Evolutionary conservation across 2,797 vertebrate genomes (phyloP), one percentile per base, ranked within the genome.

Genomic region (Poecile montanus): DNA sequence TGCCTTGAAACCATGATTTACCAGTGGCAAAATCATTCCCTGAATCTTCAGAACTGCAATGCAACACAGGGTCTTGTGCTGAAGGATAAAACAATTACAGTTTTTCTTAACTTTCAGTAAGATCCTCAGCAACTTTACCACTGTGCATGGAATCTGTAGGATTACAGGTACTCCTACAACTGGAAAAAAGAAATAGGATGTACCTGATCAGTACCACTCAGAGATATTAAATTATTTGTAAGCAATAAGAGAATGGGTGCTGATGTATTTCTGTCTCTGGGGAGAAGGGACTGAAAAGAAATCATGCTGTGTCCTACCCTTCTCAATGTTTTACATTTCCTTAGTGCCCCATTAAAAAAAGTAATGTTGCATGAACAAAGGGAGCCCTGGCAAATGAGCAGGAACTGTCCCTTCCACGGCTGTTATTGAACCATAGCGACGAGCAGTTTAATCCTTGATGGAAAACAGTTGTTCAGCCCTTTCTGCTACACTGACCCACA

Each of bases 331-430:
- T 79, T 85, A 79, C 16, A 66, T 90, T 91, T 71, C 62, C 76
- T 88, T 88, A 93, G 86, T 79, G 74, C 47, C 91, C 63, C 79
- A 84, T 96, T 96, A 96, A 79, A 72, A 85, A 96, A 91, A 50
- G 47, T 88, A 96, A 97, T 84, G 82, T 62, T 94, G 91, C 47
- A 4, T 94, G 88, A 96, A 95, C n/a, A 92, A 83, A 86, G 15
- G 36, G 81, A 94, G 67, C 45, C 71, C 62, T 51, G 76, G 81
- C 32, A 94, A 96, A 96, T 54, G 74, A 91, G 58, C 70, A 96
- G 85, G 80, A 75, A 76, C 84, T 71, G 65, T 91, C 70, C 56
- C 32, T 88, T 61, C 65, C 77, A 47, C 0, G 25, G 10, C 70
- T 78, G 12, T 26, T 75, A 26, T 68, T 93, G 92, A 96, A 65